These are phyloP conservation scores for Dorcus parallelipipedus DNA, from an alignment of 2,888 invertebrate genomes.

Conservation along the genomic window DNA sequence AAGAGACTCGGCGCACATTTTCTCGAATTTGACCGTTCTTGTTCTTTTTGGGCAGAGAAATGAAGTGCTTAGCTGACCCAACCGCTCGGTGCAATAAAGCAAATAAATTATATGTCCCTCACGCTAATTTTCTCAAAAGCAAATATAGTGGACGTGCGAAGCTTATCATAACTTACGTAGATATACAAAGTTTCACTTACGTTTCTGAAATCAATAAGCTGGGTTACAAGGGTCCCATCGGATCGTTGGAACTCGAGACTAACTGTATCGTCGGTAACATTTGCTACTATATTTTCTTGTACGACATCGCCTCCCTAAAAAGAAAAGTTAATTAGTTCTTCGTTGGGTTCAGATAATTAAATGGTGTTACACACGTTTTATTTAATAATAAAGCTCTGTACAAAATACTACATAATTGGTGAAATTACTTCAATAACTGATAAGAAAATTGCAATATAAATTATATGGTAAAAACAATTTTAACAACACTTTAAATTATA, in stretches of 20 bases:
- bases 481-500: too few species aligned
- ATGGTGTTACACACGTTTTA: not conserved
- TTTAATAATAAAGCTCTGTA: too few species aligned
- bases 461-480: too few species aligned
- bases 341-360: not conserved
- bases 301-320: constrained; percentile 88
- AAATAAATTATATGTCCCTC: not conserved
- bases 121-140: not conserved
- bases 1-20: not conserved
- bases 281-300: constrained; percentile 87
- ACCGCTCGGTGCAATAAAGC: not conserved
- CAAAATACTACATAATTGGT: too few species aligned
- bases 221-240: constrained; percentile 88
- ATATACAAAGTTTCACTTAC: constrained; percentile 57
- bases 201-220: constrained; percentile 91
- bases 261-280: constrained; percentile 86
- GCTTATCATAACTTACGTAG: not conserved
- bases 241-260: constrained; percentile 84
- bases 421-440: too few species aligned
- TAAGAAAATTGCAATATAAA: too few species aligned
- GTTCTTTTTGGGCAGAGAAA: not conserved
- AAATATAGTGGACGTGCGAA: not conserved
- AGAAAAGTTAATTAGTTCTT: too few species aligned
- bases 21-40: not conserved
- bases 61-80: not conserved